A percentile compares a stretch with the other conserved stretches of the same genome.
Evolutionary conservation across 1,140 invertebrate species (phyloP).

Genomic region (Nilaparvata lugens): DNA sequence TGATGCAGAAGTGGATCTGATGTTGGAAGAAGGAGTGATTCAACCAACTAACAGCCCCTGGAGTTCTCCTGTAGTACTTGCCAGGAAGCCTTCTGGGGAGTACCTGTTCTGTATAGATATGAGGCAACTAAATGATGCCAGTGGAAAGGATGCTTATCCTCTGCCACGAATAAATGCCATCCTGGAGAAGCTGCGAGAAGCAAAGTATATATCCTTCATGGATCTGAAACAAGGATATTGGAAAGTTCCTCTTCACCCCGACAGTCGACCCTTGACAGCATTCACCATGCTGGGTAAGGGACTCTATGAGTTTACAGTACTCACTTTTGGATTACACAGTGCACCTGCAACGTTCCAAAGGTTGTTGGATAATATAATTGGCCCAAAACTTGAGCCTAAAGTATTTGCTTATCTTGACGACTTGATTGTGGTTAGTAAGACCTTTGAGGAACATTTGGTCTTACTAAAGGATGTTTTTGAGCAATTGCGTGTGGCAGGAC

Average conservation of each 20-base stretch:
- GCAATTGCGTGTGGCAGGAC: conserved; percentile 22
- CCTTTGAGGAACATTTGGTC: conserved; percentile 25
- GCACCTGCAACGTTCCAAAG: conserved; percentile 28
- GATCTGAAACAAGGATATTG: conserved; percentile 31
- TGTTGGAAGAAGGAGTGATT: conserved; percentile 33
- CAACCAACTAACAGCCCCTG: conserved; percentile 37
- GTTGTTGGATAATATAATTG: conserved; percentile 25
- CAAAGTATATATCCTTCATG: conserved; percentile 26
- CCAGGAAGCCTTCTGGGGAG: conserved; percentile 41
- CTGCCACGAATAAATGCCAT: conserved; percentile 29
- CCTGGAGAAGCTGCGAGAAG: conserved; percentile 28
- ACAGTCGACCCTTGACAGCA: conserved; percentile 13
- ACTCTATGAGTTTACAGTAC: conserved; percentile 29
- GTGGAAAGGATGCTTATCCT: conserved; percentile 27
- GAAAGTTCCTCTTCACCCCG: conserved; percentile 13
- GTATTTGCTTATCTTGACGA: conserved; percentile 25
- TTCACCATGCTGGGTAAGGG: conserved; percentile 25
- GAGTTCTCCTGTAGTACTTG: conserved; percentile 38
- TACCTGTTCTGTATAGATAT: conserved; percentile 40
- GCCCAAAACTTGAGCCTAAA: conserved; percentile 10
- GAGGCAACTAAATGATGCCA: conserved; percentile 36
- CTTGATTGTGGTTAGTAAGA: conserved; percentile 23
- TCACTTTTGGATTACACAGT: conserved; percentile 34
- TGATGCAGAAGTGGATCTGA: conserved; percentile 21
- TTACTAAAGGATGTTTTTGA: conserved; percentile 23